phyloP scores from a whole-genome alignment of 2,888 invertebrate genomes.

The Callimorpha dominula region DNA sequence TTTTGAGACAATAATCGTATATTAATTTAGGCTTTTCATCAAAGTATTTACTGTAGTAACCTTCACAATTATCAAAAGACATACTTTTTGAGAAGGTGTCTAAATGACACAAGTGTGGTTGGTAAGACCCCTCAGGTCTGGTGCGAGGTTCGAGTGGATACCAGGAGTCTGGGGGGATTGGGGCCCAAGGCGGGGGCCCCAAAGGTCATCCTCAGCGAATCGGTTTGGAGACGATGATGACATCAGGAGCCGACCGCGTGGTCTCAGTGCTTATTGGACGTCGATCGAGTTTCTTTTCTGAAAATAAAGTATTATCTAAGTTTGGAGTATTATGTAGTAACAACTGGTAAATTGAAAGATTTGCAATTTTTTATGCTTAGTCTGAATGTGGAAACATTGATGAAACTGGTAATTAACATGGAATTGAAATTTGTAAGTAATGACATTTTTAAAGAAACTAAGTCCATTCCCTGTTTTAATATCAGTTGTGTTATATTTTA shows the following conservation, averaged over 20 bases:
- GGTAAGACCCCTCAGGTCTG: conserved; percentile 74
- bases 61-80: conserved; percentile 71
- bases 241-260: conserved; percentile 96
- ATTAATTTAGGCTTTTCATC: conserved; percentile 73
- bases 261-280: conserved; percentile 93
- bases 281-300: conserved; percentile 82
- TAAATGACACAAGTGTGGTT: conserved; percentile 58
- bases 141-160: conserved; percentile 67
- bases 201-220: conserved; percentile 84
- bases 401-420: too few relatives aligned
- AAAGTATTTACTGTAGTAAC: conserved; percentile 78
- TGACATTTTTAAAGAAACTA: too few relatives aligned
- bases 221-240: conserved; percentile 90
- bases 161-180: conserved; percentile 75
- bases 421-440: neutral
- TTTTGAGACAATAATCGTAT: conserved; percentile 80
- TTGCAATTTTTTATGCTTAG: neutral
- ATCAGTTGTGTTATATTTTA: too few relatives aligned
- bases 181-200: conserved; percentile 84
- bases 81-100: conserved; percentile 71
- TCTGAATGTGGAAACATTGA: too few relatives aligned
- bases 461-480: too few relatives aligned
- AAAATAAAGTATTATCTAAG: conserved; percentile 26
- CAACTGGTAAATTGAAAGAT: neutral
- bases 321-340: neutral